Conservation (phyloP, 2,113 vertebrate genomes). For the Oncorhynchus keta region DNA sequence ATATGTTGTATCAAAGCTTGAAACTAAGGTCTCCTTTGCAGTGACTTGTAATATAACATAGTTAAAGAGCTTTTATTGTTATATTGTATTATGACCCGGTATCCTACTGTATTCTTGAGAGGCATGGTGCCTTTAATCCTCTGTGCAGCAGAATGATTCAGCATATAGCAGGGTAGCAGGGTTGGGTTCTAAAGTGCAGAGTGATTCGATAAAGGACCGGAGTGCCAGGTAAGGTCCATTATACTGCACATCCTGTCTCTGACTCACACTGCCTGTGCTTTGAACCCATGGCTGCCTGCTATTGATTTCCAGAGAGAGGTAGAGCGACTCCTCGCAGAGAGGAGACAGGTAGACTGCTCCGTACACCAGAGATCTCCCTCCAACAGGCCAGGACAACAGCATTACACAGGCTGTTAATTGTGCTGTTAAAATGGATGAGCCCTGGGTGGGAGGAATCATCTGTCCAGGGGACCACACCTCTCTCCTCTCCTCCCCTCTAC, state of each 20-base stretch:
- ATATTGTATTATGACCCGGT: too few species aligned
- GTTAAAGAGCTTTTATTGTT: too few species aligned
- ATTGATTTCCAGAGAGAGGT: neutral
- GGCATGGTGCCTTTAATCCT: too few species aligned
- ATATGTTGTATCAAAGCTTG: too few species aligned
- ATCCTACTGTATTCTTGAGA: too few species aligned
- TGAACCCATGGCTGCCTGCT: neutral
- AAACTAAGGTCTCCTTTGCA: neutral
- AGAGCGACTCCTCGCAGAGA: neutral
- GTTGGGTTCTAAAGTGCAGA: neutral
- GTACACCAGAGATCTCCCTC: neutral
- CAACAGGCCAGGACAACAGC: neutral
- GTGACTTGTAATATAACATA: too few species aligned
- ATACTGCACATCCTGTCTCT: neutral
- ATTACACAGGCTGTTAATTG: neutral
- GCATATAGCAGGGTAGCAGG: neutral
- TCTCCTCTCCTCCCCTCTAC: neutral
- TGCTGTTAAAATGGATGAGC: constrained; percentile 9
- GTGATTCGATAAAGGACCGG: neutral
- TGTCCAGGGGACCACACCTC: neutral
- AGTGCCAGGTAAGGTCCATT: neutral
- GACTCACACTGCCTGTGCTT: neutral
- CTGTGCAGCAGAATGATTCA: neutral
- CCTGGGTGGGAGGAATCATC: neutral
- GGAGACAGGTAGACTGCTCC: neutral